phyloP scores from a whole-genome alignment of 2,113 vertebrate genomes.

The Brachyhypopomus occidentalis region DNA sequence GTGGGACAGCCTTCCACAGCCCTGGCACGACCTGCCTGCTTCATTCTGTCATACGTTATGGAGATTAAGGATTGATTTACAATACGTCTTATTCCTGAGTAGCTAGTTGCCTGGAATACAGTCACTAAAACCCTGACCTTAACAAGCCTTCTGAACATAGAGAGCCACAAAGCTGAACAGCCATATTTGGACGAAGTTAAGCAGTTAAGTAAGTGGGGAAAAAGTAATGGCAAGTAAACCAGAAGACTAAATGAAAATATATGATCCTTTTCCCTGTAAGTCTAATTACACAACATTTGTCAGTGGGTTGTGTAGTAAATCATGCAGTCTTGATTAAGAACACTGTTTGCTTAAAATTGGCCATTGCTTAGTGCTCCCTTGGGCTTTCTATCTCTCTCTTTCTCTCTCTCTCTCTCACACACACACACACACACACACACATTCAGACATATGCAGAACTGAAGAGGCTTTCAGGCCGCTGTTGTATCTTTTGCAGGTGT shows the following conservation, averaged over 20 bases:
- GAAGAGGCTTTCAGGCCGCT: too few species aligned
- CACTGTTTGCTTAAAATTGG: too few species aligned
- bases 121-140: neutral
- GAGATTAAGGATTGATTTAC: constrained; percentile 27
- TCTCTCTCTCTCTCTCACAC: constrained; percentile 53
- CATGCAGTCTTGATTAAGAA: neutral
- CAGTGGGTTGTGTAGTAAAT: constrained; percentile 3
- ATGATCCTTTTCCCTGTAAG: neutral
- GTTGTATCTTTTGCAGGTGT: too few species aligned
- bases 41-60: neutral
- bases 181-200: neutral
- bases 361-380: too few species aligned
- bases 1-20: constrained; percentile 1
- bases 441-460: too few species aligned
- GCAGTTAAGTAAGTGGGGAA: neutral
- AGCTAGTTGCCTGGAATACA: constrained; percentile 14
- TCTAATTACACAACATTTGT: constrained; percentile 8
- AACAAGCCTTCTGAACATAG: neutral
- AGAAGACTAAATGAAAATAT: constrained; percentile 17
- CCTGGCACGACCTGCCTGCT: neutral
- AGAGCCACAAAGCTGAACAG: neutral
- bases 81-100: neutral
- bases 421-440: too few species aligned
- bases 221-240: neutral
- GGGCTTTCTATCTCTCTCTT: neutral